A percentile compares a stretch with the other conserved stretches of the same genome.
phyloP scores from a whole-genome alignment of 92 coral and sea anemone genomes.

The Porites rus region DNA sequence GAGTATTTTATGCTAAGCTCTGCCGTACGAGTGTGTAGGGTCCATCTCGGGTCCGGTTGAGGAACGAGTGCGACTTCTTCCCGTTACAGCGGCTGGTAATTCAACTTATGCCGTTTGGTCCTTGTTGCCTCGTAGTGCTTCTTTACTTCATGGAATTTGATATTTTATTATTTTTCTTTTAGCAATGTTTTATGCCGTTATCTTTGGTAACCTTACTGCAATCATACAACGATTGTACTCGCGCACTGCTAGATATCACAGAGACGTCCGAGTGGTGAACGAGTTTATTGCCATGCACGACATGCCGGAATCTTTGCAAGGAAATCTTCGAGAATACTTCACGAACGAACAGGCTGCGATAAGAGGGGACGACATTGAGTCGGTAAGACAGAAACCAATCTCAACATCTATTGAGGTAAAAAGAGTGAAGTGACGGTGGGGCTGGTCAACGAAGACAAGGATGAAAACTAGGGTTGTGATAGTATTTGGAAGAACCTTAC shows the following conservation, averaged over 20 bases:
- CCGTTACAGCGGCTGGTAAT: too few relatives aligned
- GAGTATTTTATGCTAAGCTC: too few relatives aligned
- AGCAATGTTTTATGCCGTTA: constrained; percentile 96
- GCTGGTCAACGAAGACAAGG: too few relatives aligned
- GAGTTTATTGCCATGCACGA: constrained; percentile 86
- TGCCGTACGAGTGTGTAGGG: too few relatives aligned
- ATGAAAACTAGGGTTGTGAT: too few relatives aligned
- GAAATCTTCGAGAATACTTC: constrained; percentile 80
- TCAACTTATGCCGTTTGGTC: too few relatives aligned
- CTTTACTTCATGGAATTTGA: neutral
- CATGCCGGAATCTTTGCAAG: constrained; percentile 82
- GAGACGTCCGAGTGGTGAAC: constrained; percentile 81
- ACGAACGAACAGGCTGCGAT: constrained; percentile 80
- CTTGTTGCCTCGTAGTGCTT: too few relatives aligned
- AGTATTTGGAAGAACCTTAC: too few relatives aligned
- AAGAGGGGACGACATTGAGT: constrained; percentile 38
- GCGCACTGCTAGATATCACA: constrained; percentile 87
- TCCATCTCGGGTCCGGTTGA: too few relatives aligned
- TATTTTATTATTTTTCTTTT: neutral
- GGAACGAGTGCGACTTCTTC: too few relatives aligned
- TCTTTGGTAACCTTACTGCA: constrained; percentile 98
- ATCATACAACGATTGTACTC: constrained; percentile 97
- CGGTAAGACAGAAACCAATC: constrained; percentile 12
- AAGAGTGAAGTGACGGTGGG: too few relatives aligned
- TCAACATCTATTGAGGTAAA: too few relatives aligned